phyloP scores from a whole-genome alignment of 2,113 vertebrate genomes.

The Macrotus californicus region DNA sequence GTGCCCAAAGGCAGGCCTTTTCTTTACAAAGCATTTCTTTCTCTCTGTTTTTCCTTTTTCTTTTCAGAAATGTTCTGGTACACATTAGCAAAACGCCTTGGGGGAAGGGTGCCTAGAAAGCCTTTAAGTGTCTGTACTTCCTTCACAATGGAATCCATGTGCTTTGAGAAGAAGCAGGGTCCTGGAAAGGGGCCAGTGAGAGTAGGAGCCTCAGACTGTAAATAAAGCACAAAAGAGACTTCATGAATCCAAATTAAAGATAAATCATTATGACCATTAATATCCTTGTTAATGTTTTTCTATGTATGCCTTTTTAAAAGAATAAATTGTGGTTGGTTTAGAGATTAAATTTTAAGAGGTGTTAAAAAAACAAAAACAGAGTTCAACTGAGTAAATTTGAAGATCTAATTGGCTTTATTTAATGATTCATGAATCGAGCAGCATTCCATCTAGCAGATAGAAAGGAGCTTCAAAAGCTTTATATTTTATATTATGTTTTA shows the following conservation, averaged over 20 bases:
- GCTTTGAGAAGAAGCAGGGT: neutral
- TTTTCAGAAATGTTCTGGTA: constrained; percentile 46
- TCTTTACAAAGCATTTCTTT: constrained; percentile 56
- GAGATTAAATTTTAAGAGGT: neutral
- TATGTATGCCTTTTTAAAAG: neutral
- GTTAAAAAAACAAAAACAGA: neutral
- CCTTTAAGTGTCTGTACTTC: constrained; percentile 50
- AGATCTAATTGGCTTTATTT: neutral
- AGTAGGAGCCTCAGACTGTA: neutral
- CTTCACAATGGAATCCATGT: neutral
- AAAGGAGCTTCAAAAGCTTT: neutral
- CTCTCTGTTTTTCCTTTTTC: neutral
- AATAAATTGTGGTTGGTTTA: neutral
- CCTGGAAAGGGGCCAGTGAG: neutral
- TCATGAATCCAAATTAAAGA: neutral
- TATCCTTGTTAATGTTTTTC: neutral
- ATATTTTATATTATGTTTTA: neutral
- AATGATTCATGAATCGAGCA: neutral
- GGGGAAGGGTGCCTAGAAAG: constrained; percentile 53
- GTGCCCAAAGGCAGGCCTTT: constrained; percentile 48
- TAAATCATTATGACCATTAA: neutral
- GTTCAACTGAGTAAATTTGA: neutral
- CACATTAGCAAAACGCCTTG: constrained; percentile 51
- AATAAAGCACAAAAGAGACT: neutral
- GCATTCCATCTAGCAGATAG: neutral